Base-by-base conservation (phyloP, 1,140 invertebrate genomes). In the Scylla paramamosain region DNA sequence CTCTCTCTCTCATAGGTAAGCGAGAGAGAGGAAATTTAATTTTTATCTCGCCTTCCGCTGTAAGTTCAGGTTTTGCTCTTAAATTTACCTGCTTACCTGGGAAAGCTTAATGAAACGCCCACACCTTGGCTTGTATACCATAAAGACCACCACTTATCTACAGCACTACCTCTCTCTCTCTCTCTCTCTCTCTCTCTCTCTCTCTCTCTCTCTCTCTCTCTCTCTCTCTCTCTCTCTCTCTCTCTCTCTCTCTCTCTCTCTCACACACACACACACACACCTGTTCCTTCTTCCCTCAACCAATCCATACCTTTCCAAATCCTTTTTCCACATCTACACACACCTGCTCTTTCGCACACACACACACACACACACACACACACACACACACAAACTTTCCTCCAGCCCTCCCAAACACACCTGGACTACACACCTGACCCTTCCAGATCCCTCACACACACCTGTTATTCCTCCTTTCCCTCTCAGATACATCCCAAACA, bases 211-310 rank as follows among this genome's bases (percentile, higher is more conserved):
- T 39, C 39, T 39, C 39, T 39, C 39, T 39, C 39, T 39, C 39
- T 39, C 39, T 39, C 39, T 39, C 39, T 39, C 39, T 39, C 39
- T 39, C 39, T 39, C 39, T 20, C 12, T 28, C 28, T 39, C 84
- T 59, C 52, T 59, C 52, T 59, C 84, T 86, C 84, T 86, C 28
- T 86, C 28, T 39, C 32, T 31, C 84, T 86, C 32, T 86, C 84
- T 39, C 32, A 0, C n/a, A 1, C 84, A 6, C 32, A 0, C 12
- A 0, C 32, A 3, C 84, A 0, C n/a, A 6, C 84, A 14, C 28
- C 32, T 86, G 10, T 28, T 39, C 32, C 32, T 86, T 28, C n/a
- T 28, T 86, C 28, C 12, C 6, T 39, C 12, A 14, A 0, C n/a
- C 28, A 14, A 12, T 86, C 32, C 84, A 20, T 86, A 20, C 84